A percentile compares a stretch with the other conserved stretches of the same genome.
Evolutionary conservation across 1,140 invertebrate genomes (phyloP).

Genomic region (Streblospio benedicti): DNA sequence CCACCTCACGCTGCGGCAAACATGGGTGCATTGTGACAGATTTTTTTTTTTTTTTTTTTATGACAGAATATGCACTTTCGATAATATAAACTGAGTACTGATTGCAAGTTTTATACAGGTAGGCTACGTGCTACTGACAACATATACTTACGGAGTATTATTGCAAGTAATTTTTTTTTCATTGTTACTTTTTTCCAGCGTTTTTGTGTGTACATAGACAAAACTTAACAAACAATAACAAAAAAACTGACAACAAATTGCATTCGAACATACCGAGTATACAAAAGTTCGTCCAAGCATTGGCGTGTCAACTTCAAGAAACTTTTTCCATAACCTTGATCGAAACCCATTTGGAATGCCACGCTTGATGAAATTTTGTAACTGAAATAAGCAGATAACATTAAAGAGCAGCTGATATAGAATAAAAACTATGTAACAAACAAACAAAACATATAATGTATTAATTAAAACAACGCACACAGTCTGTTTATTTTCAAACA

Average conservation of each 20-base stretch:
- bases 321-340: neutral
- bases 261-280: neutral
- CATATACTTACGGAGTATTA: too few relatives aligned
- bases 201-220: neutral
- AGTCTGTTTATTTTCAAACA: too few relatives aligned
- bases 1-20: constrained; percentile 15
- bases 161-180: too few relatives aligned
- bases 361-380: neutral
- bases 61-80: neutral
- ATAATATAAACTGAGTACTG: neutral
- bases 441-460: too few relatives aligned
- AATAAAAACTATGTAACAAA: too few relatives aligned
- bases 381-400: too few relatives aligned
- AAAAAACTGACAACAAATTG: neutral
- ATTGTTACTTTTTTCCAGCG: neutral
- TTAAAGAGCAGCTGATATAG: too few relatives aligned
- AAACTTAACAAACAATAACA: neutral
- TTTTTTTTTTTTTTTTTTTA: too few relatives aligned
- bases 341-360: neutral
- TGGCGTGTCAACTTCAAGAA: neutral
- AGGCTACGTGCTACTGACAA: too few relatives aligned
- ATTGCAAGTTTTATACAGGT: neutral
- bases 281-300: neutral
- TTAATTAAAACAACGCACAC: too few relatives aligned
- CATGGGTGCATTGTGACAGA: too few relatives aligned